These are phyloP conservation scores for Rhinoraja longicauda DNA, from an alignment of 2,797 vertebrate species.

Conservation along the genomic window DNA sequence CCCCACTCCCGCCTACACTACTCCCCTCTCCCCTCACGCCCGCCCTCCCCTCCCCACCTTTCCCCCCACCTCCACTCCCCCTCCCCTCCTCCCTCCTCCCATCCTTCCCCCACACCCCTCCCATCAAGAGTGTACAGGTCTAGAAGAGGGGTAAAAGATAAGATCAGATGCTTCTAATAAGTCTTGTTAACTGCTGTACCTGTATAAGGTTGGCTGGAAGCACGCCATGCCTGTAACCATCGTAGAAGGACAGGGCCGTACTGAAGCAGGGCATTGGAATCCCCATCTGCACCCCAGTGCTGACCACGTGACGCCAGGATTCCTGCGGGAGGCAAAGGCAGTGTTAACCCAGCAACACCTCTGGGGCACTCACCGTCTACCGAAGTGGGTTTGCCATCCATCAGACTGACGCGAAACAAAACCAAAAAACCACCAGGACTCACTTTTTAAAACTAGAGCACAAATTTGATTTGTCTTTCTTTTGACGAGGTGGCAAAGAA, in stretches of 20 bases:
- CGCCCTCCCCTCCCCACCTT: no score
- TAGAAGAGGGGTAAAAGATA: not conserved
- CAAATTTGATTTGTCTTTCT: not conserved
- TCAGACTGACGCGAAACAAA: no score
- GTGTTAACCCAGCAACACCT: not conserved
- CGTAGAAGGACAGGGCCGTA: constrained; percentile 91
- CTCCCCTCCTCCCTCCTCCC: no score
- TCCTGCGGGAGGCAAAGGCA: constrained; percentile 55
- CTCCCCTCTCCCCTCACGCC: no score
- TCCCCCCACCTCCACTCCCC: no score
- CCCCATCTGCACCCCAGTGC: constrained; percentile 78
- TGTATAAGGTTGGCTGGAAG: constrained; percentile 92
- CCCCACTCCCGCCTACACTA: no score
- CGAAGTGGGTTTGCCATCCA: no score
- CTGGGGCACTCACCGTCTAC: not conserved
- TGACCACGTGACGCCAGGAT: constrained; percentile 79
- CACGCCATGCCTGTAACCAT: constrained; percentile 81
- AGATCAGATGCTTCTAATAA: no score
- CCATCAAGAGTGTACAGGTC: not conserved
- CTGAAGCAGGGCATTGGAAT: constrained; percentile 97
- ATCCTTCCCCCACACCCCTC: no score
- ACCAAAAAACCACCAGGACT: no score
- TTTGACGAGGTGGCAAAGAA: no score
- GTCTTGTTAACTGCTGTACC: constrained; percentile 54
- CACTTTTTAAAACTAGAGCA: not conserved